Evolutionary conservation across 2,113 vertebrate species (phyloP).

Genomic region (Scolopax mira): DNA sequence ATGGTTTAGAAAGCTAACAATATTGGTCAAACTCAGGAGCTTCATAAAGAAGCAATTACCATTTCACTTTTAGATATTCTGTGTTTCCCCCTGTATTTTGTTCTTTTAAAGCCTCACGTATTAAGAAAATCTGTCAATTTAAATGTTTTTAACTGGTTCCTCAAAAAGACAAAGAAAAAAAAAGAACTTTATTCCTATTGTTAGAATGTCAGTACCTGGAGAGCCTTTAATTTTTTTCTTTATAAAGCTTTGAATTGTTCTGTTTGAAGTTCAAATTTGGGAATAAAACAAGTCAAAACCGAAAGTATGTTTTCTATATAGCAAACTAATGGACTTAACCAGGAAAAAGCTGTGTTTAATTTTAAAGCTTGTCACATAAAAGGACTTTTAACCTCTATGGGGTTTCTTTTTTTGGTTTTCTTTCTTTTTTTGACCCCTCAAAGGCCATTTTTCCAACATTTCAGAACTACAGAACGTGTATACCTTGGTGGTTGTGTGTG

Average conservation of each 20-base stretch:
- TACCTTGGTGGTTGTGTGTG: background rate
- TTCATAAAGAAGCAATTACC: background rate
- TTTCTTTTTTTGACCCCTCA: background rate
- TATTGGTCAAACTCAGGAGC: background rate
- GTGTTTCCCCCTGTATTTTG: background rate
- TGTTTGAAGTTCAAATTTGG: constrained; percentile 39
- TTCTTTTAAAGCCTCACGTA: background rate
- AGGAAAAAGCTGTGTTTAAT: constrained; percentile 6
- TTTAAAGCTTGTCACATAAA: constrained; percentile 14
- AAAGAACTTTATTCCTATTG: background rate
- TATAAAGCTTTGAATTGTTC: constrained; percentile 27
- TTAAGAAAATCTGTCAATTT: constrained; percentile 18
- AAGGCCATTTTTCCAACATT: background rate
- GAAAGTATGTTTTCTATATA: background rate
- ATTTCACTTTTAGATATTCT: constrained; percentile 16
- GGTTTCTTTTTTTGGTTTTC: background rate
- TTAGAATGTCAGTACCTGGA: constrained; percentile 47
- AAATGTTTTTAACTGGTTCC: background rate
- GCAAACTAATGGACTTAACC: constrained; percentile 14
- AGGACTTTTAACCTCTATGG: background rate
- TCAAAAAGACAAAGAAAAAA: background rate
- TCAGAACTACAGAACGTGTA: background rate
- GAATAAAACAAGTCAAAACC: constrained; percentile 30
- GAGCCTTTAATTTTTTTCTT: constrained; percentile 34
- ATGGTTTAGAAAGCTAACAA: background rate